Conservation (phyloP, 2,113 vertebrate genomes). For the Lophius piscatorius region DNA sequence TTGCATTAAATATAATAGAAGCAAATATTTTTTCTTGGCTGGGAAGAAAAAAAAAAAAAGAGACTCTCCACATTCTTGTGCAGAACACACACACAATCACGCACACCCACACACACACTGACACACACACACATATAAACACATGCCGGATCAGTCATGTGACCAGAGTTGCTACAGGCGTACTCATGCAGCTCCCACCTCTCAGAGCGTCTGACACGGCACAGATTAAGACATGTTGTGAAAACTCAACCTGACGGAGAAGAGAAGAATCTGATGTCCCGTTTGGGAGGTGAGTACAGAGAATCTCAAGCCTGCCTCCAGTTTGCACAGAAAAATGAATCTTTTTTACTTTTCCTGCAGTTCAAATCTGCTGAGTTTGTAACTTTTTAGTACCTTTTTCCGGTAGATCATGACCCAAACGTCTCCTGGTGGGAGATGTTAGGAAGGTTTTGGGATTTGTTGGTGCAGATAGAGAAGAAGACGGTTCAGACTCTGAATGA, state of each 20-base stretch:
- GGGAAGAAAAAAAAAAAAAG: too few species aligned
- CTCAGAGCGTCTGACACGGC: background rate
- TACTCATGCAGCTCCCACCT: constrained; percentile 16
- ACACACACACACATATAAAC: background rate
- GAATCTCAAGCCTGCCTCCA: background rate
- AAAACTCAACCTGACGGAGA: constrained; percentile 1
- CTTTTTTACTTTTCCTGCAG: too few species aligned
- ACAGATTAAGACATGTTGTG: background rate
- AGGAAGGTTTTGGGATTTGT: too few species aligned
- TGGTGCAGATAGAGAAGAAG: too few species aligned
- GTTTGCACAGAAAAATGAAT: too few species aligned
- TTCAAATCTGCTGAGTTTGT: too few species aligned
- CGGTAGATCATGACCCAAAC: too few species aligned
- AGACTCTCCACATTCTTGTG: constrained; percentile 39
- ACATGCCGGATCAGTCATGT: background rate
- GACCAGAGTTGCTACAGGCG: constrained; percentile 1
- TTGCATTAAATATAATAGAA: too few species aligned
- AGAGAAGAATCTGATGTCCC: background rate
- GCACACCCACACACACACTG: background rate
- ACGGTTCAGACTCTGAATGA: too few species aligned
- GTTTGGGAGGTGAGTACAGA: constrained; percentile 20
- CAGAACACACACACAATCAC: background rate
- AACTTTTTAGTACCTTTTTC: too few species aligned
- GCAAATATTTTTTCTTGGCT: too few species aligned
- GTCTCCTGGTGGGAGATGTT: too few species aligned